phyloP scores from a whole-genome alignment of 2,888 invertebrate species.

The Drosophila mulleri region DNA sequence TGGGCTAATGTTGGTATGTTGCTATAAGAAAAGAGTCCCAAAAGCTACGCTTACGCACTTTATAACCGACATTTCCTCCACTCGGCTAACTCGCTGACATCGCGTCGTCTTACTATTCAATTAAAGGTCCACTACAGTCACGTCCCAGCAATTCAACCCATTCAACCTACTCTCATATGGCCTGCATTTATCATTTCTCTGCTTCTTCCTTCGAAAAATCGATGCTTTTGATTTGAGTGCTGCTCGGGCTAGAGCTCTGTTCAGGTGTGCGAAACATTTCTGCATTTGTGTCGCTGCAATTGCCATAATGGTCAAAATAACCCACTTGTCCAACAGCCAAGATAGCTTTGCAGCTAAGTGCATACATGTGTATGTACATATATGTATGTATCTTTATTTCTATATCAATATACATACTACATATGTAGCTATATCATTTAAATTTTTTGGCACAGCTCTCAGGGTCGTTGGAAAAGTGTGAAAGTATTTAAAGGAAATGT shows the following conservation, averaged over 20 bases:
- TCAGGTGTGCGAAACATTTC: conserved; percentile 24
- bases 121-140: conserved; percentile 44
- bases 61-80: neutral
- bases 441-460: conserved; percentile 45
- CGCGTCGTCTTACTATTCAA: conserved; percentile 16
- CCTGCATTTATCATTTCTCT: neutral
- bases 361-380: neutral
- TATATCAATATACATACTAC: neutral
- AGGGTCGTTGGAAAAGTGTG: conserved; percentile 43
- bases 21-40: neutral
- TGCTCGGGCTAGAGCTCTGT: conserved; percentile 9
- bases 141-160: conserved; percentile 28
- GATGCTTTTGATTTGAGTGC: conserved; percentile 57
- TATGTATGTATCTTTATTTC: neutral
- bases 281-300: conserved; percentile 17
- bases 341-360: conserved; percentile 1
- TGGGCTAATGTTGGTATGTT: conserved; percentile 28
- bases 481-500: neutral
- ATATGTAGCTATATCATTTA: neutral
- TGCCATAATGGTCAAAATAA: conserved; percentile 58
- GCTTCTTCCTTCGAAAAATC: conserved; percentile 52
- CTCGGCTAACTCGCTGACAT: neutral
- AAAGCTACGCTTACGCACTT: conserved; percentile 31
- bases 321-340: conserved; percentile 67
- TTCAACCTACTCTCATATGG: conserved; percentile 4